Percentiles rank a stretch among this genome's conserved stretches.
Conservation (phyloP, 2,888 invertebrate genomes). For the Machimus rusticus region DNA sequence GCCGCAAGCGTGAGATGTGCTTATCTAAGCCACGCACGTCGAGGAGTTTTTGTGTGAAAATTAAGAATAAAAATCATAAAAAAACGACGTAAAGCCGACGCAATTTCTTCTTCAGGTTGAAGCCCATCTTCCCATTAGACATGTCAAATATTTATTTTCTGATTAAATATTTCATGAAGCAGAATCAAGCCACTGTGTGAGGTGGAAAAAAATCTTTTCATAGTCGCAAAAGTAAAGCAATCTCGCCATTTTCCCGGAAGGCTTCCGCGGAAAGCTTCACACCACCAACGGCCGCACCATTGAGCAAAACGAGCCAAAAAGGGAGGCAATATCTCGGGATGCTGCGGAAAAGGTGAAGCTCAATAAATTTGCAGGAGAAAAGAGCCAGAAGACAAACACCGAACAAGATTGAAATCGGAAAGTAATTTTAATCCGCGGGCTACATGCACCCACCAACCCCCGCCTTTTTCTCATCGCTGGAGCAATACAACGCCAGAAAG, state of each 20-base stretch:
- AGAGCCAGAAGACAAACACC: constrained; percentile 32
- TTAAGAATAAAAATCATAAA: background rate
- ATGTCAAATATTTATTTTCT: background rate
- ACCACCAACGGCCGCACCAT: background rate
- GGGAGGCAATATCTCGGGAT: background rate
- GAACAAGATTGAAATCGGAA: constrained; percentile 35
- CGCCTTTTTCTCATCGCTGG: background rate
- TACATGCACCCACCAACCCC: constrained; percentile 18
- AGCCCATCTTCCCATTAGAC: background rate
- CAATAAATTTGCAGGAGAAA: constrained; percentile 30
- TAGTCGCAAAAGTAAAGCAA: background rate
- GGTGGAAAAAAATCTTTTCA: background rate
- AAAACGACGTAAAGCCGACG: background rate
- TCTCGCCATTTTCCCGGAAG: background rate
- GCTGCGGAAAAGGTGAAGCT: constrained; percentile 14
- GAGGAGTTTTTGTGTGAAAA: background rate
- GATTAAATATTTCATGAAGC: background rate
- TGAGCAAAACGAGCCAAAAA: too few species aligned
- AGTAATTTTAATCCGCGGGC: constrained; percentile 41
- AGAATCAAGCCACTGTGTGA: background rate
- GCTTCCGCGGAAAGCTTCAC: background rate
- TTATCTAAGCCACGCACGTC: background rate
- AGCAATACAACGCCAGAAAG: constrained; percentile 18
- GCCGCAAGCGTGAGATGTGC: background rate
- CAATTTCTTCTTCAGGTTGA: background rate